Base-by-base conservation (phyloP, 2,113 vertebrate genomes). In the Ailurus styani region DNA sequence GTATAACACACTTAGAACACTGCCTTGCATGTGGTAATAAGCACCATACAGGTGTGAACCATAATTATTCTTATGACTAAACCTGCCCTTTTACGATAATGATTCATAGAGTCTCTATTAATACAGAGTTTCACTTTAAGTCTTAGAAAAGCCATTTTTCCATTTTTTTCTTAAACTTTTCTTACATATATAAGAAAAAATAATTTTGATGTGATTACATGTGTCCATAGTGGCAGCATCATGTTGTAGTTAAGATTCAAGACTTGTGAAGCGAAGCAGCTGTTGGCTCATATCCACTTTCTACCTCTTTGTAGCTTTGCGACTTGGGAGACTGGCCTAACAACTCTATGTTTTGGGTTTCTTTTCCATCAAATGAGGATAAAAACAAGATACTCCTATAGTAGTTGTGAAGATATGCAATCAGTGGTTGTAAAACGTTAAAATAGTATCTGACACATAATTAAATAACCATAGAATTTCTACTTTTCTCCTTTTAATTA, bases 401-500 rank as follows among this genome's bases (percentile, higher is more conserved):
- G 64, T 34, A 6, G n/a, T 82, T 93, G 42, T 70, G 34, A 85
- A 77, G 7, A 93, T 78, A 55, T 40, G 75, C 11, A 88, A 95
- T 40, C 20, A 70, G 81, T 29, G 9, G 12, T 25, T 87, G 2
- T 75, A 81, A 96, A 85, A 84, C 68, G 73, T 78, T 57, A 79
- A 91, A 81, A 83, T 91, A 95, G 1, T 79, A 91, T 27, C 8
- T 23, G 7, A 31, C 27, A 40, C 29, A 54, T 34, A 50, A 40
- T 85, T 95, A 95, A 83, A 23, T 79, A 94, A 78, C 7, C 18
- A 81, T 62, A 87, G 25, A 66, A 77, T 86, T 96, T 87, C 25
- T 70, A 42, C 23, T 83, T 90, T 77, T 81, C 31, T 78, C 60
- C 47, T 70, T 93, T 90, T 89, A 90, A 93, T 94, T 91, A 89